Base-by-base conservation (phyloP, 2,888 invertebrate genomes). In the Carcina quercana region DNA sequence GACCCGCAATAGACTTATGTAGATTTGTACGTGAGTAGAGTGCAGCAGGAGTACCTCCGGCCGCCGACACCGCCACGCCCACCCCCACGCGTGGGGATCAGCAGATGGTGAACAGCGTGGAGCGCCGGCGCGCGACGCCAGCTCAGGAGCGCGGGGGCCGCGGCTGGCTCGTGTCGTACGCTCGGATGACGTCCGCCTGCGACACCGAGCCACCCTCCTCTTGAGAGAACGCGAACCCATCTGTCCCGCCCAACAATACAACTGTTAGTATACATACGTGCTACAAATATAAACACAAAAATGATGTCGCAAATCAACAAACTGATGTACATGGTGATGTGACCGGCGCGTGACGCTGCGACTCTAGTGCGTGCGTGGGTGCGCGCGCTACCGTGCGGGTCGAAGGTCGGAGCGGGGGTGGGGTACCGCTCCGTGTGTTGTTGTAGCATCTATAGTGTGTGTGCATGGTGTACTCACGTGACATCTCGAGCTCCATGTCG, bases 151-250 rank as follows among this genome's bases (percentile, higher is more conserved):
- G 93, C 64, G 87, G 89, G 51, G 91, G 91, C 73, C 94, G 91
- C 71, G 93, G 94, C 70, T 90, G 88, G 65, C 93, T 95, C 53
- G 97, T 96, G 86, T 98, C 94, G 89, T 98, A 98, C 31, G 95
- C 95, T 68, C 98, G 91, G 71, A 98, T 97, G 67, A 98, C 91
- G 64, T 95, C 95, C 48, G 96, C 93, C 85, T 98, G 95, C 30
- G 95, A 92, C 44, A 98, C 94, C 56, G 92, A 94, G 48, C 97
- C 97, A 65, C 96, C 95, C 85, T 99, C 98, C 85, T 98, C 98
- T 91, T 98, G 98, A 25, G 98, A 98, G 86, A 99, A 99, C 50
- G 98, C 98, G 86, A 94, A 98, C 45, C 98, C 98, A 91, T 97
- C 97, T 97, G 84, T 43, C 62, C 47, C 38, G 35, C 42, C 38